These are phyloP conservation scores for Otocyon megalotis DNA, from an alignment of 2,113 vertebrate species.

Conservation along the genomic window DNA sequence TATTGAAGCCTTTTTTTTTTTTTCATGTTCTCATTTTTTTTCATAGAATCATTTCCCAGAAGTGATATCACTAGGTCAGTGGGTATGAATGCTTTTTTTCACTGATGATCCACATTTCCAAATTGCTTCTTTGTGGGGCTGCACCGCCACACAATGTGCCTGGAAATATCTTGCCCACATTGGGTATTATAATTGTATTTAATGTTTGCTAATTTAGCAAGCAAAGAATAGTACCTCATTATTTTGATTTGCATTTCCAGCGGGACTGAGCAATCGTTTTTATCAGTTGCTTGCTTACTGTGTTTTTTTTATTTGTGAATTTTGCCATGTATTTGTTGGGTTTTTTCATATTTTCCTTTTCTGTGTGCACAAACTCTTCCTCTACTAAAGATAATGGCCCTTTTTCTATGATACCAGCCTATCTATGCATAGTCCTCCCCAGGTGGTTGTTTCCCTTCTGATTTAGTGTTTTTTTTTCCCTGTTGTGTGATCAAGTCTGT, in stretches of 20 bases:
- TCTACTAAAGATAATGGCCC: background rate
- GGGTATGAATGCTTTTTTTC: conserved; percentile 1
- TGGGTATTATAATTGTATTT: background rate
- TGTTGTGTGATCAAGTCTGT: background rate
- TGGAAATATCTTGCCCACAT: background rate
- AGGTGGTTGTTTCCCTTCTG: conserved; percentile 2
- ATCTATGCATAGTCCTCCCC: background rate
- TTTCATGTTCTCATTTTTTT: background rate
- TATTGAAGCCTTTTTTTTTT: background rate
- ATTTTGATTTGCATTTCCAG: conserved; percentile 52
- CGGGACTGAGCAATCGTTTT: background rate
- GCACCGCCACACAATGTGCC: background rate
- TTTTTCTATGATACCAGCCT: background rate
- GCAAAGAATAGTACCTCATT: background rate
- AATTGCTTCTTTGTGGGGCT: conserved; percentile 24
- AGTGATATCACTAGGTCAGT: background rate
- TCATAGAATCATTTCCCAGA: conserved; percentile 13
- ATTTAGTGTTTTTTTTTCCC: background rate
- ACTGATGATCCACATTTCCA: background rate
- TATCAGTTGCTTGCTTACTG: background rate
- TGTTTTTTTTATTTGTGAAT: conserved; percentile 29
- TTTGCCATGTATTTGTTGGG: background rate
- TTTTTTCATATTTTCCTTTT: conserved; percentile 58
- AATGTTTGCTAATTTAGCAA: background rate
- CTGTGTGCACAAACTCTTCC: background rate